Evolutionary conservation across 2,113 vertebrate genomes (phyloP), one percentile per base, ranked within the genome.

Genomic region (Chaetodon trifascialis): DNA sequence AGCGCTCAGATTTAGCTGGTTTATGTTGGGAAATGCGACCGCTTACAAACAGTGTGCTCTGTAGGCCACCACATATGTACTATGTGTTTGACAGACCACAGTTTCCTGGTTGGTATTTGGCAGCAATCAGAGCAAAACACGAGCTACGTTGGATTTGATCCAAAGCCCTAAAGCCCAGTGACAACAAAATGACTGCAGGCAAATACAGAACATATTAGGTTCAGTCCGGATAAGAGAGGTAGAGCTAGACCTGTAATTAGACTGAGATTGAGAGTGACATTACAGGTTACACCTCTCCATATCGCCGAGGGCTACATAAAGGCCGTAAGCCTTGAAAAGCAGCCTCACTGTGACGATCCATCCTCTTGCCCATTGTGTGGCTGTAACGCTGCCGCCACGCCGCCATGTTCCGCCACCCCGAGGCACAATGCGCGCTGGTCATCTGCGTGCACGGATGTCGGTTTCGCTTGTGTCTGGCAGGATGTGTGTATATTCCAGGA

Each of bases 31-130:
- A 66, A 86, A 83, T 51, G 71, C 74, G 88, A 76, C 87, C 85
- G 55, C 74, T 80, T 67, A 23, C 76, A 67, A 83, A 86, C 84
- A 46, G 62, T 55, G 60, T 59, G 25, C 73, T 68, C 76, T 55
- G 55, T 23, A 79, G 76, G 82, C 54, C 77, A 65, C 85, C 65
- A 23, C 71, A 75, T 55, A 79, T 30, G 30, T 60, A 66, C 79
- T 67, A 11, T 84, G 83, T 87, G 66, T 91, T 88, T 73, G 85
- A 90, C 86, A 87, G 70, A 80, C 87, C 89, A 82, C 92, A 85
- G 85, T 75, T 92, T 91, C 85, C 85, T 91, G 90, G 68, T 89
- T 75, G 85, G 86, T 83, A 62, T 90, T 88, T 92, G 84, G 90
- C 86, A 75, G 83, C 76, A 54, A 19, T 23, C 34, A 11, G 34